These are phyloP conservation scores for Lepidocolaptes lacrymiger DNA, from an alignment of 2,797 vertebrate genomes.

Conservation along the genomic window DNA sequence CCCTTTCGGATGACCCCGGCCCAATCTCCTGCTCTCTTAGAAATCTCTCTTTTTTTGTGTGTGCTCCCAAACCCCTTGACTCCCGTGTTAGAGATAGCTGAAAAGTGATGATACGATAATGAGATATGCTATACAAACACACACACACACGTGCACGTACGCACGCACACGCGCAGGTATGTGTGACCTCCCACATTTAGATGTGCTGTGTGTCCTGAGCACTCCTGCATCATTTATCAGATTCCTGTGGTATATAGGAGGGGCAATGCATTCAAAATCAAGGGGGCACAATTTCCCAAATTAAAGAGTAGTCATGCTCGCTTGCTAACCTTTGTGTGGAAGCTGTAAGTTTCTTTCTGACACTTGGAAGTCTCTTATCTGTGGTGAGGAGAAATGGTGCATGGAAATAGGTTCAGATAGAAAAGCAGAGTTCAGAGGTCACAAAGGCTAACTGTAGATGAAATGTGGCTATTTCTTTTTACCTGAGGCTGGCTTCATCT, in stretches of 20 bases:
- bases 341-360: constrained; percentile 78
- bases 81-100: constrained; percentile 82
- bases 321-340: constrained; percentile 75
- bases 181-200: not conserved
- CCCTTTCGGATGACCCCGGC: constrained; percentile 85
- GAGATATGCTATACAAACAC: constrained; percentile 28
- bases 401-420: constrained; percentile 89
- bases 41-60: constrained; percentile 81
- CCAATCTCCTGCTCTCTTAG: constrained; percentile 82
- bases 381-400: constrained; percentile 78
- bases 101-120: constrained; percentile 70
- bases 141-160: not conserved
- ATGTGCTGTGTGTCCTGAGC: not conserved
- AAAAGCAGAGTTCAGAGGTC: constrained; percentile 90
- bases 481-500: constrained; percentile 90
- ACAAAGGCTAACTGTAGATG: constrained; percentile 86
- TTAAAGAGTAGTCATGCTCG: constrained; percentile 38
- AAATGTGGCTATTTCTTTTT: constrained; percentile 94
- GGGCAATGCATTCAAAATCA: not conserved
- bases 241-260: not conserved
- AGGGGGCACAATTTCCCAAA: constrained; percentile 21
- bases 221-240: not conserved
- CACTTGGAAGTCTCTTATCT: constrained; percentile 81
- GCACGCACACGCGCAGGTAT: not conserved
- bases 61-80: constrained; percentile 82